Conservation (phyloP, 1,140 invertebrate genomes). For the Drosophila pectinifera region DNA sequence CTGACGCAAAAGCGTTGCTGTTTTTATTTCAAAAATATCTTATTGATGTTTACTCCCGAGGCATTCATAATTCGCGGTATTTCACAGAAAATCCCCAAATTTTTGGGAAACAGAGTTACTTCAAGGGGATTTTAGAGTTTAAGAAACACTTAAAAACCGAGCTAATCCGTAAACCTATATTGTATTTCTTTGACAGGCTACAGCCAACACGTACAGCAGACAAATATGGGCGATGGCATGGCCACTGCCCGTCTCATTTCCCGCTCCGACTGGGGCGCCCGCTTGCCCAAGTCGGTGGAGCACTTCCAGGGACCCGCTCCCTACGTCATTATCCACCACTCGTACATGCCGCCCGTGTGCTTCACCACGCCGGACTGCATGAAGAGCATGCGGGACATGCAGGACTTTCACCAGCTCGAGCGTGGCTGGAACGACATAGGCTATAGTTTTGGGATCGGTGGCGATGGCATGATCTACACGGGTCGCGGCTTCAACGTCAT, state of each 20-base stretch:
- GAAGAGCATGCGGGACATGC: conserved; percentile 87
- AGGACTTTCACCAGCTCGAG: conserved; percentile 87
- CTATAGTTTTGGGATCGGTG: conserved; percentile 92
- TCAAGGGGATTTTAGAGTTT: neutral
- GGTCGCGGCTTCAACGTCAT: conserved; percentile 90
- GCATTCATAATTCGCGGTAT: neutral
- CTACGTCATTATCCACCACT: conserved; percentile 92
- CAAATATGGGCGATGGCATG: conserved; percentile 13
- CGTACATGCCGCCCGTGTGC: conserved; percentile 88
- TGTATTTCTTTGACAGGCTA: conserved; percentile 49
- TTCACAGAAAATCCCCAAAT: neutral
- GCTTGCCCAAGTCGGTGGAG: conserved; percentile 85
- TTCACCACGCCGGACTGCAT: conserved; percentile 85
- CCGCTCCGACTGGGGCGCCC: conserved; percentile 88
- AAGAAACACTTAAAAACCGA: neutral
- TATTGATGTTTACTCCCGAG: neutral
- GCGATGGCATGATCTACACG: conserved; percentile 90
- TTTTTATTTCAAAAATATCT: neutral
- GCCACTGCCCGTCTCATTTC: conserved; percentile 81
- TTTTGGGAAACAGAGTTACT: neutral
- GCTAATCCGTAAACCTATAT: conserved; percentile 13
- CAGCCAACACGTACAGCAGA: conserved; percentile 69
- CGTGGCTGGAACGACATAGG: conserved; percentile 90
- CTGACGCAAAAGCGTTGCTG: neutral
- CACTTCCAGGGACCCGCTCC: conserved; percentile 88